Percentiles rank a stretch among this genome's conserved stretches.
phyloP scores from a whole-genome alignment of 2,113 vertebrate species.

The Lonchura striata region DNA sequence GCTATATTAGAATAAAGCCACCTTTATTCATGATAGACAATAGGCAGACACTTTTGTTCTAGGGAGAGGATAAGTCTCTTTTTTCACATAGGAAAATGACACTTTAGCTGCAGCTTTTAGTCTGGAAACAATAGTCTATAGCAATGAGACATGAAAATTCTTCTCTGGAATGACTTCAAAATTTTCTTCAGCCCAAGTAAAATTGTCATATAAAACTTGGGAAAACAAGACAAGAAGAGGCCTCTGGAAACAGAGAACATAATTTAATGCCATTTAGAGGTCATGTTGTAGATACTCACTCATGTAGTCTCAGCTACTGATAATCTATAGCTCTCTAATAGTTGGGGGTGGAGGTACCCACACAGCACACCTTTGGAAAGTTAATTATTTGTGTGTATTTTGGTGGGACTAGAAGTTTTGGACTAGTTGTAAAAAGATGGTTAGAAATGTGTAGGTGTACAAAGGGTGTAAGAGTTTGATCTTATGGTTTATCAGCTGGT shows the following conservation, averaged over 20 bases:
- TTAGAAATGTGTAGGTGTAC: background rate
- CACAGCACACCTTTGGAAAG: background rate
- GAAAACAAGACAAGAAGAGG: background rate
- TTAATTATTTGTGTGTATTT: fast-evolving
- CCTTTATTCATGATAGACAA: background rate
- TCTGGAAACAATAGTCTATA: background rate
- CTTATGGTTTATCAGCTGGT: background rate
- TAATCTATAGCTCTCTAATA: background rate
- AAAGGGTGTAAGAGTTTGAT: background rate
- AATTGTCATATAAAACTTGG: background rate
- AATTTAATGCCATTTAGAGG: background rate
- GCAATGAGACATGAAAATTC: background rate
- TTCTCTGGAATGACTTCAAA: background rate
- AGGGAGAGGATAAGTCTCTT: background rate
- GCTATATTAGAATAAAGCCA: background rate
- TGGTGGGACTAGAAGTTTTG: background rate
- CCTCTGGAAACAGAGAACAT: background rate
- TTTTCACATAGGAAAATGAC: background rate
- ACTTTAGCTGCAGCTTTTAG: background rate
- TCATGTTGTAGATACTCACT: background rate
- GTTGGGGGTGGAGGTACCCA: background rate
- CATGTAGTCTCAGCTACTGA: background rate
- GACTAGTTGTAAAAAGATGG: background rate
- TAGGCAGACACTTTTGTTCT: background rate
- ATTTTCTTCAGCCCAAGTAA: background rate